Conservation (phyloP, 2,113 vertebrate genomes). For the Odontophorus gujanensis region DNA sequence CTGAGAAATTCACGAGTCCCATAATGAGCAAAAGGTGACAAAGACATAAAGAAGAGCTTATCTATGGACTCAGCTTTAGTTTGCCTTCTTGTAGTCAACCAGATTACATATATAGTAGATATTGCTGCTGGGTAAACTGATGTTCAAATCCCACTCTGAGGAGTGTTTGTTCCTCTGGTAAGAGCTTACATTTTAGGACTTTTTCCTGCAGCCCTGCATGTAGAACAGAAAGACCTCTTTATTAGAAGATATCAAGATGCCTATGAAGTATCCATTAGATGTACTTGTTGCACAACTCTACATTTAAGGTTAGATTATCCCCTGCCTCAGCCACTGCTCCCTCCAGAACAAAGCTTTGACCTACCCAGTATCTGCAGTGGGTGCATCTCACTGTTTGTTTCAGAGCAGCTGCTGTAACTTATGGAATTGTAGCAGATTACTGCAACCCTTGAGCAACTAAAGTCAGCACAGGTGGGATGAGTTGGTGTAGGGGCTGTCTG, state of each 20-base stretch:
- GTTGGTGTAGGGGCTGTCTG: not conserved
- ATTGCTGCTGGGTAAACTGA: not conserved
- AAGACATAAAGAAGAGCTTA: not conserved
- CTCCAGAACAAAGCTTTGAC: not conserved
- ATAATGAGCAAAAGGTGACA: not conserved
- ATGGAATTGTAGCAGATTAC: no score
- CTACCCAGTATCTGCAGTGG: not conserved
- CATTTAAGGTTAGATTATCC: not conserved
- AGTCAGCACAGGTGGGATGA: not conserved
- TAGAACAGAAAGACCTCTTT: not conserved
- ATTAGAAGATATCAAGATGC: not conserved
- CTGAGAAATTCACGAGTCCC: not conserved
- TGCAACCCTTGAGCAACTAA: not conserved
- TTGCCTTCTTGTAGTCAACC: not conserved
- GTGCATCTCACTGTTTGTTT: not conserved
- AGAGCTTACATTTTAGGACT: not conserved
- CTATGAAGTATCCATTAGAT: not conserved
- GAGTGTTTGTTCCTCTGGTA: not conserved
- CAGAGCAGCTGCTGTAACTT: rapidly evolving
- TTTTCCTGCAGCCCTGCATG: rapidly evolving
- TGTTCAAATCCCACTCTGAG: not conserved
- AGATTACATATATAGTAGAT: not conserved
- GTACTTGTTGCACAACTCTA: not conserved
- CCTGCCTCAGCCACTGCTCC: not conserved
- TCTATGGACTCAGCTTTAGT: not conserved